Conservation (phyloP, 2,888 invertebrate species). For the Cremastinae sp. region DNA sequence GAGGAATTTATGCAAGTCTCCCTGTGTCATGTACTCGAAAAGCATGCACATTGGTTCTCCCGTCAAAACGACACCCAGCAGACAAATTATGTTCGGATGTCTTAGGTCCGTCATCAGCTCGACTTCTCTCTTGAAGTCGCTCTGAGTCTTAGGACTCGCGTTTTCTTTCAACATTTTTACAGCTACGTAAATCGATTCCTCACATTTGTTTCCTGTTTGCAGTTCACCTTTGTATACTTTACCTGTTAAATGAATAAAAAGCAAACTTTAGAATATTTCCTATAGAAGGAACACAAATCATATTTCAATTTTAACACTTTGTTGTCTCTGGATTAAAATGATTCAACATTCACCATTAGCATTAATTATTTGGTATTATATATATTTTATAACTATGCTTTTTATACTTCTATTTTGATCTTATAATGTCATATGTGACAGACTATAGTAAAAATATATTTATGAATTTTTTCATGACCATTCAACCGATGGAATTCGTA, state of each 20-base stretch:
- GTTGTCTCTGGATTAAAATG: too few species aligned
- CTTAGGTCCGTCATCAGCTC: constrained; percentile 96
- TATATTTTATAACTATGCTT: not conserved
- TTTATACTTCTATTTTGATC: not conserved
- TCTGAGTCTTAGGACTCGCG: constrained; percentile 93
- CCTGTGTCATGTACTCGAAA: constrained; percentile 98
- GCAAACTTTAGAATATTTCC: too few species aligned
- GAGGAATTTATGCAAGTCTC: constrained; percentile 97
- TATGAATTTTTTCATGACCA: not conserved
- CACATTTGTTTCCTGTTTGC: constrained; percentile 82
- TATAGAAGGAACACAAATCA: too few species aligned
- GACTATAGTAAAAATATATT: too few species aligned
- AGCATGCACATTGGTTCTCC: constrained; percentile 97
- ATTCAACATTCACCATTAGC: too few species aligned
- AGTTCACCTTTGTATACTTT: constrained; percentile 98
- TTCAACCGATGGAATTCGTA: too few species aligned
- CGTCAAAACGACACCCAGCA: constrained; percentile 94
- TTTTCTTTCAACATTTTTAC: constrained; percentile 97
- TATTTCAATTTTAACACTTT: constrained; percentile 2
- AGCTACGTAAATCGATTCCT: constrained; percentile 90
- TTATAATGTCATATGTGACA: too few species aligned
- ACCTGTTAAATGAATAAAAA: constrained; percentile 78
- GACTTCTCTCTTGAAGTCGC: constrained; percentile 96
- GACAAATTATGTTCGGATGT: constrained; percentile 97
- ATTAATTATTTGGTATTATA: not conserved